phyloP scores from a whole-genome alignment of 2,797 vertebrate species.

The Gymnoscopelus microlampas region DNA sequence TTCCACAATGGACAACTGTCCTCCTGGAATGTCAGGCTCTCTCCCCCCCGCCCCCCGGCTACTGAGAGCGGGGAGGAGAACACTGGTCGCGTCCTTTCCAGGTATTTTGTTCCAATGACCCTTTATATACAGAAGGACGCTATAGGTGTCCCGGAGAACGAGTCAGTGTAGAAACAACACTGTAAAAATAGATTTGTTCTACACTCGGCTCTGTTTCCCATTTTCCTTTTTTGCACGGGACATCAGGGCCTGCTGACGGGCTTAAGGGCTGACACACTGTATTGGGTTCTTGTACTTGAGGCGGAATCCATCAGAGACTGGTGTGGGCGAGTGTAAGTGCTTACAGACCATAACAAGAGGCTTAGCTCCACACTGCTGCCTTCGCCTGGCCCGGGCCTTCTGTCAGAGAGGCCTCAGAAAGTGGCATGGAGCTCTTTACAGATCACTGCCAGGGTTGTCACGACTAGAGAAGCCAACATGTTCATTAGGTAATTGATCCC shows the following conservation, averaged over 20 bases:
- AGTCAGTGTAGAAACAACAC: background rate
- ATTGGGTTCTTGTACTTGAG: slow-evolving; percentile 35
- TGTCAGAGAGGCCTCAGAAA: slow-evolving; percentile 54
- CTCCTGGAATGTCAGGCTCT: no score
- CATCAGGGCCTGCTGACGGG: slow-evolving; percentile 5
- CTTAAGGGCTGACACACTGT: slow-evolving; percentile 44
- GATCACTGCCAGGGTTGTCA: slow-evolving; percentile 55
- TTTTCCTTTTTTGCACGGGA: slow-evolving; percentile 1
- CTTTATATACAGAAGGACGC: slow-evolving; percentile 1
- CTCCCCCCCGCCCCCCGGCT: no score
- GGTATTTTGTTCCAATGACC: slow-evolving; percentile 12
- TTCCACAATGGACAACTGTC: no score
- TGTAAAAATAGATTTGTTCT: background rate
- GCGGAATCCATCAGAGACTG: slow-evolving; percentile 55
- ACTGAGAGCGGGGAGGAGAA: no score
- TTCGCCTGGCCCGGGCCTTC: slow-evolving; percentile 18
- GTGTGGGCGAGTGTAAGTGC: slow-evolving; percentile 55
- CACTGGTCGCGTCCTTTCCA: slow-evolving; percentile 13
- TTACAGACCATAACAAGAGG: slow-evolving; percentile 67
- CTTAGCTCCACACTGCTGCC: slow-evolving; percentile 53
- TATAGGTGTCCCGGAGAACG: no score
- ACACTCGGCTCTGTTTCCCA: slow-evolving; percentile 5
- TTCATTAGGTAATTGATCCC: slow-evolving; percentile 44
- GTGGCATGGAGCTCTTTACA: slow-evolving; percentile 47
- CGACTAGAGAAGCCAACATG: slow-evolving; percentile 24